Percentiles rank a stretch among this genome's conserved stretches.
These are phyloP conservation scores for Nymphalis io DNA, from an alignment of 1,140 invertebrate species.

Conservation along the genomic window DNA sequence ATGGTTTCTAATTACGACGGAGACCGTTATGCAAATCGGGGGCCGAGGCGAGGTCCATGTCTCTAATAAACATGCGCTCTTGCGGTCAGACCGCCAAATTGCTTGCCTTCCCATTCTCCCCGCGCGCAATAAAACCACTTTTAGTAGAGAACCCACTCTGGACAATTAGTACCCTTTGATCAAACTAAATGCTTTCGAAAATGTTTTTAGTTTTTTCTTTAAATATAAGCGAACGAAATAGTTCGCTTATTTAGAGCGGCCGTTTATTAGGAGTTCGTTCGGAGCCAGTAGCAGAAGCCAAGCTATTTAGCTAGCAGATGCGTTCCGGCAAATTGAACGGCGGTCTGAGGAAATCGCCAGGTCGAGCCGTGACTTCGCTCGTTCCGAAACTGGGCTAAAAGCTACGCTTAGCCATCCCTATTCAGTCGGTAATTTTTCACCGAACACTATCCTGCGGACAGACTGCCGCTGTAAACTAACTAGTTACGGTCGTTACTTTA, in stretches of 20 bases:
- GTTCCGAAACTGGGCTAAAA: constrained; percentile 59
- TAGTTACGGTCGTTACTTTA: constrained; percentile 42
- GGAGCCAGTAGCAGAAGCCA: constrained; percentile 42
- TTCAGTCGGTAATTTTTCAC: constrained; percentile 61
- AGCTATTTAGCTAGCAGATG: constrained; percentile 61
- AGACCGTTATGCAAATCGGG: constrained; percentile 76
- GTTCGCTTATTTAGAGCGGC: constrained; percentile 29
- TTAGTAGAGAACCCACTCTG: constrained; percentile 53
- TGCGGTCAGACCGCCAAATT: constrained; percentile 72
- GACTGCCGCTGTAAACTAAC: constrained; percentile 46
- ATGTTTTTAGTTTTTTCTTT: constrained; percentile 31
- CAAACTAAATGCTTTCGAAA: constrained; percentile 39
- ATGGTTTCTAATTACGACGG: constrained; percentile 78
- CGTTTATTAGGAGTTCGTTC: constrained; percentile 45
- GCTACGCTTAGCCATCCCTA: constrained; percentile 51
- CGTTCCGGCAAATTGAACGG: constrained; percentile 64
- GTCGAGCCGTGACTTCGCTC: constrained; percentile 59
- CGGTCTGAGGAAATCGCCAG: constrained; percentile 56
- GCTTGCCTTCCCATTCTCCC: constrained; percentile 55
- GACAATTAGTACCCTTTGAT: constrained; percentile 66
- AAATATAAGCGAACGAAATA: constrained; percentile 27
- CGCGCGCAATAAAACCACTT: constrained; percentile 65
- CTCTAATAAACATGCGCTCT: constrained; percentile 76
- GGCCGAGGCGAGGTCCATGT: constrained; percentile 62
- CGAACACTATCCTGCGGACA: constrained; percentile 50